Conservation (phyloP, 1,140 invertebrate genomes). For the Drosophila micromelanica region DNA sequence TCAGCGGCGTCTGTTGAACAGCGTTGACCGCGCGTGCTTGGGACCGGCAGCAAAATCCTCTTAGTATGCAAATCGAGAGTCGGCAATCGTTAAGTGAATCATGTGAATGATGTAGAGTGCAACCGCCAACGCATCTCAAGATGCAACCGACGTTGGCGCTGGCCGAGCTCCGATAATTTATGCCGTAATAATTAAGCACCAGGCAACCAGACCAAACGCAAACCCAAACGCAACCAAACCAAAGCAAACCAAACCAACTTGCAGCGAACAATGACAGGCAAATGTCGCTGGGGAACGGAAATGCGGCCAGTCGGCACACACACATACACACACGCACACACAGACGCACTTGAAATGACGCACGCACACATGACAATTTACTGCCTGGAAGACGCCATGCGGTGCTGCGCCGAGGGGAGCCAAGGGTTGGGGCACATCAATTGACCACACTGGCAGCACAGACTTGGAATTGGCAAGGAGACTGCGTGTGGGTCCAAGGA, state of each 20-base stretch:
- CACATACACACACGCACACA: conserved; percentile 3
- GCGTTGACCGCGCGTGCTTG: conserved; percentile 19
- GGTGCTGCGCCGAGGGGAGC: conserved; percentile 19
- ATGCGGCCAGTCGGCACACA: conserved; percentile 22
- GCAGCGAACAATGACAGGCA: conserved; percentile 58
- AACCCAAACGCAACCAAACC: conserved; percentile 12
- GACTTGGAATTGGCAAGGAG: conserved; percentile 39
- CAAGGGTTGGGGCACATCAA: conserved; percentile 12
- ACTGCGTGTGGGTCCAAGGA: not conserved
- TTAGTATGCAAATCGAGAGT: conserved; percentile 77
- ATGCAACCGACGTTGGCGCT: conserved; percentile 34
- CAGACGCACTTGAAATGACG: conserved; percentile 15
- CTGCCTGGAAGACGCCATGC: conserved; percentile 33
- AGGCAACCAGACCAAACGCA: conserved; percentile 32
- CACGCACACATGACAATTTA: conserved; percentile 36
- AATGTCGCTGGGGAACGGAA: conserved; percentile 44
- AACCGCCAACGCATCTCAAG: conserved; percentile 58
- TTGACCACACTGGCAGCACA: conserved; percentile 40
- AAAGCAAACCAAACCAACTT: conserved; percentile 13
- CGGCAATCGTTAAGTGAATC: conserved; percentile 60
- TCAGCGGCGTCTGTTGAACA: conserved; percentile 24
- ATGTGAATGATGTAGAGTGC: conserved; percentile 63
- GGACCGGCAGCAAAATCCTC: conserved; percentile 67
- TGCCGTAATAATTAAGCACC: conserved; percentile 80
- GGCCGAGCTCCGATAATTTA: conserved; percentile 66